Conservation (phyloP, 2,113 vertebrate genomes). For the Apus apus region DNA sequence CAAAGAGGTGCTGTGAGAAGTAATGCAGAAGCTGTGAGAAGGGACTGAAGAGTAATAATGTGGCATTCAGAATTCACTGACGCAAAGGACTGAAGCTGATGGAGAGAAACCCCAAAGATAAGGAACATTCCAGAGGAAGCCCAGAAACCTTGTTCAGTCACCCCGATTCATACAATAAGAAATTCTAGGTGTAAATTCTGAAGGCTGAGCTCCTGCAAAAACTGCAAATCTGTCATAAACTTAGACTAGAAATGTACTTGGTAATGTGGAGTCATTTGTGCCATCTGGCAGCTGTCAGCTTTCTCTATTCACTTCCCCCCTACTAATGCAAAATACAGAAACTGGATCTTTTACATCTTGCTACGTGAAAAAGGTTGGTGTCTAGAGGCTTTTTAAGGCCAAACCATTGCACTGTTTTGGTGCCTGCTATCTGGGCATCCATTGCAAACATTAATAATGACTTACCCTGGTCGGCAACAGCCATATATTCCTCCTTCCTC, state of each 20-base stretch:
- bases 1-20: not conserved
- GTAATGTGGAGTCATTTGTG: slow-evolving; percentile 62
- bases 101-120: not conserved
- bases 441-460: slow-evolving; percentile 9
- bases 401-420: slow-evolving; percentile 10
- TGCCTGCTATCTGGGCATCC: not conserved
- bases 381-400: slow-evolving; percentile 49
- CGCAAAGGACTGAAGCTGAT: not conserved
- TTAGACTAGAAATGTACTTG: slow-evolving; percentile 51
- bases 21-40: not conserved
- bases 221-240: slow-evolving; percentile 59
- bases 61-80: not conserved
- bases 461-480: not conserved
- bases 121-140: not conserved
- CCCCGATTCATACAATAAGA: not conserved
- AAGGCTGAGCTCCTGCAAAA: slow-evolving; percentile 50
- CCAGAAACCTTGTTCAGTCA: not conserved
- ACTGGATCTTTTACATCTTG: slow-evolving; percentile 53
- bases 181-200: slow-evolving; percentile 27
- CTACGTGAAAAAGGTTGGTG: slow-evolving; percentile 30
- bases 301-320: slow-evolving; percentile 56
- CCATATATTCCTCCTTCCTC: not conserved
- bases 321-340: slow-evolving; percentile 69
- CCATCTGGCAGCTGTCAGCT: slow-evolving; percentile 72
- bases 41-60: not conserved